These are phyloP conservation scores for Stomorhina lunata DNA, from an alignment of 2,888 invertebrate genomes.

Conservation along the genomic window DNA sequence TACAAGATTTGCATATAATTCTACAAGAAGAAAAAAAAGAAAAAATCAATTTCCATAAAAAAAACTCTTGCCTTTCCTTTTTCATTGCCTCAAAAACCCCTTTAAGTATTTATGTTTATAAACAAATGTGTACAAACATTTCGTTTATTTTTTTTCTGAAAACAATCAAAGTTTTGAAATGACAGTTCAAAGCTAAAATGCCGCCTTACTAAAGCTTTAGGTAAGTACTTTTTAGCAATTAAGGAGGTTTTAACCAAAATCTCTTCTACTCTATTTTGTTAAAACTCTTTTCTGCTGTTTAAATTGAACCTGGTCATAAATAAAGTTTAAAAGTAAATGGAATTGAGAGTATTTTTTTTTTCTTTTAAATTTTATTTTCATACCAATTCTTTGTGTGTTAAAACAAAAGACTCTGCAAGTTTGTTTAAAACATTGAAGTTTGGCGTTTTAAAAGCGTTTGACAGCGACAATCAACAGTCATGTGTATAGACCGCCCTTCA, in stretches of 20 bases:
- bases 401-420: conserved; percentile 57
- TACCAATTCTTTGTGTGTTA: conserved; percentile 41
- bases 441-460: conserved; percentile 79
- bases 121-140: conserved; percentile 4
- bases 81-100: not conserved
- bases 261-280: conserved; percentile 34
- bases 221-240: conserved; percentile 47
- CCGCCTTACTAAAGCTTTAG: conserved; percentile 60
- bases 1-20: conserved; percentile 28
- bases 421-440: conserved; percentile 54
- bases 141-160: conserved; percentile 21
- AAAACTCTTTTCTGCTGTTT: conserved; percentile 4
- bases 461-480: conserved; percentile 72
- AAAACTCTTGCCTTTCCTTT: not conserved
- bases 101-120: not conserved
- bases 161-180: conserved; percentile 72
- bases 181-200: conserved; percentile 78
- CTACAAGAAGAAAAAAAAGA: not conserved
- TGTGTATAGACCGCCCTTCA: conserved; percentile 55
- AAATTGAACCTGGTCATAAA: conserved; percentile 57
- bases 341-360: conserved; percentile 55
- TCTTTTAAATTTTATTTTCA: not conserved
- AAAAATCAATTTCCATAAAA: not conserved
- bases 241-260: conserved; percentile 34
- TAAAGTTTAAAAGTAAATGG: conserved; percentile 41